phyloP scores from a whole-genome alignment of 2,113 vertebrate genomes.

The Empidonax alnorum region DNA sequence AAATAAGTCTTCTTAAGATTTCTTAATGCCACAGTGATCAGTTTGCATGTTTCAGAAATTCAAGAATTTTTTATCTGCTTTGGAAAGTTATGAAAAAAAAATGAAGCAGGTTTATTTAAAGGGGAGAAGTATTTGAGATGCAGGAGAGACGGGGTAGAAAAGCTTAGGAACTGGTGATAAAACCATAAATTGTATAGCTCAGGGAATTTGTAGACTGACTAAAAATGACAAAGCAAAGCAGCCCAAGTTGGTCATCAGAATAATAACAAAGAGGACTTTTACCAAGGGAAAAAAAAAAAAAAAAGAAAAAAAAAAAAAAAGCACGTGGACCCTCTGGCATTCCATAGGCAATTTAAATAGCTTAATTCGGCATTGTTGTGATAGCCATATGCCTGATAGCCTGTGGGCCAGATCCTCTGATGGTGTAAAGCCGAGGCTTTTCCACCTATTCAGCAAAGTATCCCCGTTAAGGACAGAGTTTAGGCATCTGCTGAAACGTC shows the following conservation, averaged over 20 bases:
- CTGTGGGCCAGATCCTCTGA: conserved; percentile 25
- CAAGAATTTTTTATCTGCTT: conserved; percentile 77
- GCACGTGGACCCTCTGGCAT: conserved; percentile 25
- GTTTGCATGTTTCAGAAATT: conserved; percentile 78
- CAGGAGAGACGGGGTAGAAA: conserved; percentile 60
- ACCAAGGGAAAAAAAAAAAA: background rate
- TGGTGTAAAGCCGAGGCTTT: conserved; percentile 21
- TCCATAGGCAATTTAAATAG: conserved; percentile 56
- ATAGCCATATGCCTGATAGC: conserved; percentile 42
- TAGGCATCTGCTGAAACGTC: background rate
- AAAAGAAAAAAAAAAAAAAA: background rate
- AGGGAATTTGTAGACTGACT: conserved; percentile 68
- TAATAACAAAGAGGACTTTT: conserved; percentile 58
- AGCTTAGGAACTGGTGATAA: conserved; percentile 71
- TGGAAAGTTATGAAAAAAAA: conserved; percentile 73
- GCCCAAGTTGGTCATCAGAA: conserved; percentile 60
- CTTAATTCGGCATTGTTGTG: conserved; percentile 57
- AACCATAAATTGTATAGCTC: conserved; percentile 73
- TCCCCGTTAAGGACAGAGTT: background rate
- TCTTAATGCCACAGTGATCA: conserved; percentile 78
- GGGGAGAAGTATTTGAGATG: conserved; percentile 69
- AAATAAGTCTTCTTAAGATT: conserved; percentile 81
- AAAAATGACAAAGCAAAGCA: conserved; percentile 71
- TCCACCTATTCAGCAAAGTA: conserved; percentile 6
- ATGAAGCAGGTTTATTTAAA: conserved; percentile 75